Base-by-base conservation (phyloP, 1,140 invertebrate species). In the Melipona quadrifasciata region DNA sequence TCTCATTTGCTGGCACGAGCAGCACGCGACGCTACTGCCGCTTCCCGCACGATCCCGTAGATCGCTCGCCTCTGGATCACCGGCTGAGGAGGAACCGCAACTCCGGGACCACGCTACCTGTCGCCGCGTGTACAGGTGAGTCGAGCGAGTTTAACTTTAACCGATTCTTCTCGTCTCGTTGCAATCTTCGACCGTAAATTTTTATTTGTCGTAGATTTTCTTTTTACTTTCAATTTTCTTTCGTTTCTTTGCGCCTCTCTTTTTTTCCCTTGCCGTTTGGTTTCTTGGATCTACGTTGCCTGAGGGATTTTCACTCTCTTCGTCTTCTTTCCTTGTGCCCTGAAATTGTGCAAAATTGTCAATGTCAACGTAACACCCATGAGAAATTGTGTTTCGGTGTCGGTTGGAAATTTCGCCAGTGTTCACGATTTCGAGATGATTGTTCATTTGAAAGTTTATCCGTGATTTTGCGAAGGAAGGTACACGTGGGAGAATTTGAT, bases 1-100 rank as follows among this genome's bases (percentile, higher is more conserved):
- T 94, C 93, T 93, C 93, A 93, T 94, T 94, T 94, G 91, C 93
- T 92, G 93, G 90, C 90, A 88, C 91, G 88, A 89, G 91, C 90
- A 91, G 88, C 89, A 92, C 88, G 86, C 86, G 80, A 76, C 82
- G 39, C 70, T 19, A n/a, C 67, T 31, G 80, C n/a, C 72, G 65
- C 75, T n/a, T 61, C 47, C 53, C 11, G 2, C 76, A 58, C 61
- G 84, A 84, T 84, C 84, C 76, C 73, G 80, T 89, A 80, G 84
- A 89, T 89, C 88, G 67, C 68, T n/a, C 6, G 57, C n/a, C 19
- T 74, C 72, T 80, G 72, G 80, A 89, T 80, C 88, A 27, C 74
- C 71, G 58, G 5, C 58, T 47, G 51, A 76, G 17, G 34, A 68
- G n/a, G 53, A 31, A 10, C 24, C 14, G 16, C 31, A 64, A 21